Percentiles rank a stretch among this genome's conserved stretches.
Evolutionary conservation across 2,113 vertebrate species (phyloP).

Genomic region (Cacatua alba): DNA sequence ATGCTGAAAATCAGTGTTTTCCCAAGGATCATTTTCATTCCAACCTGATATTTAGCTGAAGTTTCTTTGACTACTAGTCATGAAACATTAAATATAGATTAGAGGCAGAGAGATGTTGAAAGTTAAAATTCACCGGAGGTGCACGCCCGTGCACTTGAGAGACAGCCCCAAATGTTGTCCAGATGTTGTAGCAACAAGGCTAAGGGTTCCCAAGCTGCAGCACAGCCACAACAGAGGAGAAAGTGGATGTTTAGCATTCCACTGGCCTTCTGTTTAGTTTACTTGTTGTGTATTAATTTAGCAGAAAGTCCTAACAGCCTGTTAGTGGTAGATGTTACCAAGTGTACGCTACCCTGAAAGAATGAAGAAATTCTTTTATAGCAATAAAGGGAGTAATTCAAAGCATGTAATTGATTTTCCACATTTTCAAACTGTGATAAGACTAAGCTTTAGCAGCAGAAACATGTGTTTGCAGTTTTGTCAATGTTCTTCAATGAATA

Average conservation of each 20-base stretch:
- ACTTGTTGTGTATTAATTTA: conserved; percentile 73
- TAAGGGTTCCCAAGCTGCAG: conserved; percentile 72
- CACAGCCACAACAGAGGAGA: conserved; percentile 73
- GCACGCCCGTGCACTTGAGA: conserved; percentile 75
- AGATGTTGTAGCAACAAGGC: conserved; percentile 79
- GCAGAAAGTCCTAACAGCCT: conserved; percentile 75
- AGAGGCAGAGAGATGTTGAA: conserved; percentile 82
- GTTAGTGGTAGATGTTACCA: conserved; percentile 69
- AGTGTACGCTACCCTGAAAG: conserved; percentile 60
- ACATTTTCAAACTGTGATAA: conserved; percentile 76
- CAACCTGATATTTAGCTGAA: conserved; percentile 81
- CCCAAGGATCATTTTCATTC: conserved; percentile 84
- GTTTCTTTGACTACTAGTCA: conserved; percentile 82
- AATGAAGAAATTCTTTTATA: conserved; percentile 72
- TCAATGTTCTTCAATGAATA: conserved; percentile 51
- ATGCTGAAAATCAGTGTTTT: conserved; percentile 74
- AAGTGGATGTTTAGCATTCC: conserved; percentile 76
- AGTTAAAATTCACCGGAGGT: conserved; percentile 83
- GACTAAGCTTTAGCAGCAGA: conserved; percentile 71
- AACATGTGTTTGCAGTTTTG: conserved; percentile 76
- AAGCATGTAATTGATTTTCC: conserved; percentile 78
- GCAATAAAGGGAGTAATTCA: conserved; percentile 69
- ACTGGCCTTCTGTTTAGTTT: conserved; percentile 74
- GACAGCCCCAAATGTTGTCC: conserved; percentile 78
- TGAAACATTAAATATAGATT: conserved; percentile 87